Conservation (phyloP, 1,140 invertebrate species). For the Magallana angulata region DNA sequence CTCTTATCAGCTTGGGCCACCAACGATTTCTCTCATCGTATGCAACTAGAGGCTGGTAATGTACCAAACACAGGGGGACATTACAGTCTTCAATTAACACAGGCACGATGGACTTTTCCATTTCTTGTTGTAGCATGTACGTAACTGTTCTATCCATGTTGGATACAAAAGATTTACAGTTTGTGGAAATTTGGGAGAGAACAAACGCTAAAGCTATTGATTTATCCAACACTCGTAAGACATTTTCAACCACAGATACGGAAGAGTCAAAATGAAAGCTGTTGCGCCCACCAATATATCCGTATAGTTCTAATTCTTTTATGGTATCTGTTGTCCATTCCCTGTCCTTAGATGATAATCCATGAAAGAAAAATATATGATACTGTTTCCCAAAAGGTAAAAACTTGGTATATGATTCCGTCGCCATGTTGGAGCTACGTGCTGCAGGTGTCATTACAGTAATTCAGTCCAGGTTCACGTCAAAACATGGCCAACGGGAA, state of each 20-base stretch:
- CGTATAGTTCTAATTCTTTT: not conserved
- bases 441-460: too few species aligned
- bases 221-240: too few species aligned
- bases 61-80: not conserved
- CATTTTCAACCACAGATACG: not conserved
- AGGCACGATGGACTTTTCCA: not conserved
- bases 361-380: slow-evolving; percentile 14
- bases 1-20: not conserved
- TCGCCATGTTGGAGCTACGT: not conserved
- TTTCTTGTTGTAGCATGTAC: not conserved
- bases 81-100: not conserved
- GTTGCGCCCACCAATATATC: not conserved
- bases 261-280: not conserved
- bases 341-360: not conserved
- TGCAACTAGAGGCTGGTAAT: not conserved
- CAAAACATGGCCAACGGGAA: too few species aligned
- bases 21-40: not conserved
- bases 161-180: too few species aligned
- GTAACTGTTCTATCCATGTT: not conserved
- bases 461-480: too few species aligned
- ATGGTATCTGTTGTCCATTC: not conserved
- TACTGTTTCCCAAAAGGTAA: not conserved
- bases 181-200: not conserved
- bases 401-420: not conserved
- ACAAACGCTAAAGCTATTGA: not conserved